Evolutionary conservation across 2,797 vertebrate species (phyloP), one percentile per base, ranked within the genome.

Genomic region (Allobates femoralis): DNA sequence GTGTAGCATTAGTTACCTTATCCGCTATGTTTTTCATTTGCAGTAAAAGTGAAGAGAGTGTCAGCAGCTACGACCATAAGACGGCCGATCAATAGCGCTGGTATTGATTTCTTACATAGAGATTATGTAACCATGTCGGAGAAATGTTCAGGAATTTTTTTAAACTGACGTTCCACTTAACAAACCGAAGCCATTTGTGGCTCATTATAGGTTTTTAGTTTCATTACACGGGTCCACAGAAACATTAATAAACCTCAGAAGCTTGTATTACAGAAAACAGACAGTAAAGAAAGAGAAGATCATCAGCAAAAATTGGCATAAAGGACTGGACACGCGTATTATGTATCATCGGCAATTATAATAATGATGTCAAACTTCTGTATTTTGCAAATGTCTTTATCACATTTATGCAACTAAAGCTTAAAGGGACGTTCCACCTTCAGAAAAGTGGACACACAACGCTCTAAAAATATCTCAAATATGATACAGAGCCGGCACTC

Each of bases 151-250:
- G 53, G 67, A 60, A 71, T 58, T 81, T 79, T 69, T 46, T 74
- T 37, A 60, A 80, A 58, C 60, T n/a, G 84, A 85, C 51, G 56
- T 51, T 56, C 51, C 84, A 55, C 34, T 79, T 69, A 56, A 79
- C 62, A 85, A 85, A 30, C 16, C 50, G 41, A 58, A 50, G 37
- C 84, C 30, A 79, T 79, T 60, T 37, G n/a, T n/a, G 51, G 62
- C 62, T 78, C 76, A 85, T 85, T 85, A 85, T 14, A 79, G 41
- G 64, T 64, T 67, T 55, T 66, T 5, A 30, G 30, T 83, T 73
- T 83, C 67, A 46, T 83, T 85, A 67, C 62, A 34, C 50, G 28
- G 37, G 62, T 78, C 30, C 21, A n/a, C 62, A 30, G 28, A 69
- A 82, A 56, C 74, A 78, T 60, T 58, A 56, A 58, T 58, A 23